Base-by-base conservation (phyloP, 2,888 invertebrate genomes). In the Plagiodera versicolora region DNA sequence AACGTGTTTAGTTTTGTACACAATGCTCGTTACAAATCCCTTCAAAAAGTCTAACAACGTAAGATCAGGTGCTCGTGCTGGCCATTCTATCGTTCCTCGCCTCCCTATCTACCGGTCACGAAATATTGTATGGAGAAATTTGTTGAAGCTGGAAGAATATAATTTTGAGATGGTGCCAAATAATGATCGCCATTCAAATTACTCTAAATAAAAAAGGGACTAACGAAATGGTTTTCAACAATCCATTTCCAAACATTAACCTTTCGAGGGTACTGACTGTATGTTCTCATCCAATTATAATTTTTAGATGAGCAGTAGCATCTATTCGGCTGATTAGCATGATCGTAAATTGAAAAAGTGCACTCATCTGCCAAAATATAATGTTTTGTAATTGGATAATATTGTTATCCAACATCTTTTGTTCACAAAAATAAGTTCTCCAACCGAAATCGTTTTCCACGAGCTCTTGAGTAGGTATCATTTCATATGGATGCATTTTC, bases 161-260 rank as follows among this genome's bases (percentile, higher is more conserved):
- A 44, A 60, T 56, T 56, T 51, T 60, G 56, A 52, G 60, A 53
- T 24, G 60, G 53, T 56, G 16, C 49, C 52, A 60, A 60, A 56
- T 60, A 63, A 39, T 56, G 51, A 56, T 56, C 56, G 2, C 53
- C 49, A 60, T 51, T 56, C 32, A 63, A 59, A 28, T 49, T 60
- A 1, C 46, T 35, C 35, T 63, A 20, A 55, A 59, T 51, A 28
- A 47, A 60, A 50, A 63, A 51, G 28, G 50, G 19, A 59, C 58
- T 47, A 50, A 55, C 1, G 20, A 59, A 56, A 24, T 60, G 49
- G 14, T 49, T 20, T 49, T 3, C 49, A 49, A 49, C 4, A 48
- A 60, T 45, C 44, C 44, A 55, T 56, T 24, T 14, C 24, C 55
- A 49, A 49, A 60, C 44, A 50, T 56, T 3, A 32, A 52, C n/a